Base-by-base conservation (phyloP, 2,888 invertebrate genomes). In the Ophonus ardosiacus region DNA sequence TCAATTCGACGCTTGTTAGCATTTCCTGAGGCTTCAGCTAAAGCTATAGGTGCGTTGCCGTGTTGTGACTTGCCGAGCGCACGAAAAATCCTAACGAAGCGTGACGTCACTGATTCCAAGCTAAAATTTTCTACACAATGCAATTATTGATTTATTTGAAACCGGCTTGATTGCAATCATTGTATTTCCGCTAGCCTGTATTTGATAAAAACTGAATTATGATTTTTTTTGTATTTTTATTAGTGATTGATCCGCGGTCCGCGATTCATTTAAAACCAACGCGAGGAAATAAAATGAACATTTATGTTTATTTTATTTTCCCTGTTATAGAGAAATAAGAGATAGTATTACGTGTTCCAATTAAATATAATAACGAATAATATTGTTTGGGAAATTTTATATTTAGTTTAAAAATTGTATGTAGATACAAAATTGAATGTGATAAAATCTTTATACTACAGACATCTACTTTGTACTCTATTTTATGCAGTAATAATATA, bases 111-210 rank as follows among this genome's bases (percentile, higher is more conserved):
- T 71, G 71, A 71, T 17, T 71, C 71, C 1, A 31, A 40, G 13
- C 40, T 71, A 5, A 40, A 71, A n/a, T 71, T 71, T 40, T 71
- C 21, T 40, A 71, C 40, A 71, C 71, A 71, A 71, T 71, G 71
- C 43, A 71, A 71, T 71, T 40, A 71, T 71, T 40, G 43, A 71
- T 71, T 71, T 40, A 71, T 71, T 71, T 71, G 38, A 71, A 71
- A 40, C 13, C 40, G 40, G 43, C 71, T 71, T 71, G 71, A 71
- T 71, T 71, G 43, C 71, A 71, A 71, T 71, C 71, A 43, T 71
- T 71, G 71, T 71, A 17, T 71, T 71, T 71, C 38, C 43, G 65
- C 7, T 31, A 18, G 21, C 40, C 43, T 71, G 15, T 13, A 38
- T 71, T 71, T 71, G 7, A 71, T 43, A 17, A 71, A 31, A 71